Base-by-base conservation (phyloP, 2,797 vertebrate genomes). In the Danio jaintianensis region DNA sequence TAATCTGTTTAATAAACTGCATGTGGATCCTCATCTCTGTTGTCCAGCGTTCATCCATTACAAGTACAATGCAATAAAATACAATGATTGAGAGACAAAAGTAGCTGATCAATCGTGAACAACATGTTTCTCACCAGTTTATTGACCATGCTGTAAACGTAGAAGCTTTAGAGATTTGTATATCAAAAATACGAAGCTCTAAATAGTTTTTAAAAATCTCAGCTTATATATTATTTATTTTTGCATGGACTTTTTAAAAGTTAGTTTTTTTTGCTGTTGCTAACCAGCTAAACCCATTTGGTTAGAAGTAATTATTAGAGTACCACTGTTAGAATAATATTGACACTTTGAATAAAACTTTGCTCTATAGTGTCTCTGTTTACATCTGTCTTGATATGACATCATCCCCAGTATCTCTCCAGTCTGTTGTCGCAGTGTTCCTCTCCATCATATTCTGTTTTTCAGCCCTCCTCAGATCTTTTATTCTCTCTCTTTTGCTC, bases 321-420 rank as follows among this genome's bases (percentile, higher is more conserved):
- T 18, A 38, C n/a, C 6, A 66, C 7, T n/a, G 20, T 7, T 12
- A 67, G 8, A 67, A 15, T 3, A 5, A 0, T 47, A 29, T 6
- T 29, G 13, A 48, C 29, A 2, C 20, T 29, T 67, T 67, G 20
- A 15, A 48, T 13, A 47, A 29, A 67, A 15, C 22, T 7, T 56
- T 13, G 4, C 11, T 40, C 45, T 11, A n/a, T n/a, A 29, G 29
- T 50, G 72, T 66, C 59, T 71, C 52, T 52, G 43, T 58, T 67
- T 86, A 58, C 81, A 62, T 81, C 36, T 82, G 69, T 70, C 22
- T n/a, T 84, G 73, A 40, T 16, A 38, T 75, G 64, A 67, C 48
- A 38, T 50, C 55, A 58, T 62, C 58, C 20, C 15, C 36, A 58
- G 47, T 47, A 64, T 64, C 81, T n/a, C 18, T 84, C 61, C 3